These are phyloP conservation scores for Nesoenas mayeri DNA, from an alignment of 2,113 vertebrate species.

Conservation along the genomic window DNA sequence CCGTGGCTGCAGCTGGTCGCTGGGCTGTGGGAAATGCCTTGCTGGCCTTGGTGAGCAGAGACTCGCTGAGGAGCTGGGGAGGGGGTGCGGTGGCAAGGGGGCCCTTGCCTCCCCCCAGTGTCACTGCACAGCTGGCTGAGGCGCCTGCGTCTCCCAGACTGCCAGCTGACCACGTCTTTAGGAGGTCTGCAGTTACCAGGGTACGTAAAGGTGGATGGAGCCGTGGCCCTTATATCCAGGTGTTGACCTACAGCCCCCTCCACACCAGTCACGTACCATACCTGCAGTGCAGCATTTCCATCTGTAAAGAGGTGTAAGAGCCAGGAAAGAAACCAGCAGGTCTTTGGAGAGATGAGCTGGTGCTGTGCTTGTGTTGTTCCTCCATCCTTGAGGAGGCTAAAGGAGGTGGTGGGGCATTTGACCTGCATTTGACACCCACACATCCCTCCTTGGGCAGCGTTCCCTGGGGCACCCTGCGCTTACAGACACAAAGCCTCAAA, in stretches of 20 bases:
- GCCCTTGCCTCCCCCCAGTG: neutral
- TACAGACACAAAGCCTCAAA: neutral
- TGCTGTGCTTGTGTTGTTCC: too few species aligned
- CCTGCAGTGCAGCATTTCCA: too few species aligned
- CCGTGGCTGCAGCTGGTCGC: neutral
- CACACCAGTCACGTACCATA: too few species aligned
- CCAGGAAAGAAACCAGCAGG: too few species aligned
- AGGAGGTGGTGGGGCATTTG: too few species aligned
- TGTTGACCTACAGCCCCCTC: too few species aligned
- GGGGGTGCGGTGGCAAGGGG: neutral
- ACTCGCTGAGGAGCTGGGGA: neutral
- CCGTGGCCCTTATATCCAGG: too few species aligned
- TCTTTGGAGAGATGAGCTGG: too few species aligned
- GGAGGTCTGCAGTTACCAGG: neutral
- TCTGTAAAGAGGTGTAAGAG: too few species aligned
- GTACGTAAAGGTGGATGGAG: fast-evolving
- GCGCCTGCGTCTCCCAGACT: neutral
- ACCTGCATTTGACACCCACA: fast-evolving
- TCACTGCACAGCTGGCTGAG: fast-evolving
- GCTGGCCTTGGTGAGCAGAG: neutral
- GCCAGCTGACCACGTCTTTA: neutral
- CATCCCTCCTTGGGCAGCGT: neutral
- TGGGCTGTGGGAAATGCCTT: neutral
- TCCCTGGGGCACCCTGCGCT: fast-evolving
- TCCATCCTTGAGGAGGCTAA: too few species aligned